These are phyloP conservation scores for Camarhynchus parvulus DNA, from an alignment of 2,113 vertebrate species.

Conservation along the genomic window DNA sequence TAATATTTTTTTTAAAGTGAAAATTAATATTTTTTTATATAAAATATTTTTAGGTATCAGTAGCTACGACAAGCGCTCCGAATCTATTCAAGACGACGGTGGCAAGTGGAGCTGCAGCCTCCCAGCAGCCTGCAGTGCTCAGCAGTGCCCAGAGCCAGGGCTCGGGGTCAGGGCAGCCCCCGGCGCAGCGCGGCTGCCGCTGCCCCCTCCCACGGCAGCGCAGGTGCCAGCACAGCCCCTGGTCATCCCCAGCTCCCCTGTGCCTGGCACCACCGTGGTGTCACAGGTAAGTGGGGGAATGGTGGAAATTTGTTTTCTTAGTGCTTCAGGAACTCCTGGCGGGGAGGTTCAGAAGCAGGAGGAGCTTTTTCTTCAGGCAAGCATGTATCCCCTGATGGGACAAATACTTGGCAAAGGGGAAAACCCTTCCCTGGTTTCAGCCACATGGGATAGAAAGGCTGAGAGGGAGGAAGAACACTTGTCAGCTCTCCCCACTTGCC, in stretches of 20 bases:
- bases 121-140: constrained; percentile 74
- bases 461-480: background rate
- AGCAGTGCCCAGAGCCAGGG: constrained; percentile 40
- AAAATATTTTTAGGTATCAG: constrained; percentile 28
- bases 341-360: background rate
- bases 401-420: background rate
- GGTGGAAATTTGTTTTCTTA: background rate
- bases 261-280: constrained; percentile 79
- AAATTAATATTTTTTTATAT: background rate
- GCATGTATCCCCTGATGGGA: rapidly evolving
- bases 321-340: background rate
- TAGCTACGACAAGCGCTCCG: background rate
- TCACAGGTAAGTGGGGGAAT: constrained; percentile 74
- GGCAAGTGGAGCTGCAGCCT: constrained; percentile 69
- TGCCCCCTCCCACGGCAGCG: constrained; percentile 32
- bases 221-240: constrained; percentile 59
- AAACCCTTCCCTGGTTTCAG: background rate
- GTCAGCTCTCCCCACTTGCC: background rate
- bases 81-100: constrained; percentile 59
- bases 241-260: constrained; percentile 61
- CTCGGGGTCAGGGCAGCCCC: constrained; percentile 61
- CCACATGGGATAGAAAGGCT: background rate
- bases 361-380: background rate
- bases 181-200: constrained; percentile 23
- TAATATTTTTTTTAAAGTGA: background rate